Evolutionary conservation across 1,140 invertebrate genomes (phyloP), one percentile per base, ranked within the genome.

Genomic region (Saccostrea cuccullata): DNA sequence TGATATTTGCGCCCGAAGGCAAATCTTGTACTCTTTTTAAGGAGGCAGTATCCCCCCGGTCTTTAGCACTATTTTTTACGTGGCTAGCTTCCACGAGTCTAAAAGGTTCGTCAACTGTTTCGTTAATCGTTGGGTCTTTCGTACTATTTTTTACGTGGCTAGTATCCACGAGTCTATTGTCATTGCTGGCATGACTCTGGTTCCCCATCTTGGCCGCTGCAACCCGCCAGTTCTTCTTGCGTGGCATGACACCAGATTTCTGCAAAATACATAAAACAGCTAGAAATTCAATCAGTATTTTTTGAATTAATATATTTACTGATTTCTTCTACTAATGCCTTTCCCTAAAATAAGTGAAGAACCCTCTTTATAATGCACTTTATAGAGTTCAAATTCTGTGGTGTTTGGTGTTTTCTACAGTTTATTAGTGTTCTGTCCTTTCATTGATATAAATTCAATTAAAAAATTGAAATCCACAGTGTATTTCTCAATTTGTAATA

Each of bases 1-100:
- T 30, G 67, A 36, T 73, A 26, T 15, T 73, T 0, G 23, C 67
- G 67, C 67, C 67, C 67, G 26, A 73, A 73, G 67, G 67, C 67
- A 73, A 26, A 73, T 73, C 26, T 13, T 30, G 67, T 73, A 73
- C 67, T 73, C 67, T 73, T 73, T 23, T 30, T 23, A 73, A 73
- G 23, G 67, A 73, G 67, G 67, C 12, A 73, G 67, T 73, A 26
- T 73, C 67, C 67, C 67, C 67, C 67, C n/a, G 67, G 13, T 73
- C 67, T 13, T 20, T 60, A 5, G 13, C 13, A 20, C 58, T 60
- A 20, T 17, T 60, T 60, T 60, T 60, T 60, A 60, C 58, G 58
- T 60, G 58, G 58, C 58, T 20, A 60, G 58, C 4, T 4, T 60
- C 20, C 58, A 60, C 58, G 58, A 60, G 58, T 60, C 13, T 60